Evolutionary conservation across 2,888 invertebrate genomes (phyloP), one percentile per base, ranked within the genome.

Genomic region (Diaphora mendica): DNA sequence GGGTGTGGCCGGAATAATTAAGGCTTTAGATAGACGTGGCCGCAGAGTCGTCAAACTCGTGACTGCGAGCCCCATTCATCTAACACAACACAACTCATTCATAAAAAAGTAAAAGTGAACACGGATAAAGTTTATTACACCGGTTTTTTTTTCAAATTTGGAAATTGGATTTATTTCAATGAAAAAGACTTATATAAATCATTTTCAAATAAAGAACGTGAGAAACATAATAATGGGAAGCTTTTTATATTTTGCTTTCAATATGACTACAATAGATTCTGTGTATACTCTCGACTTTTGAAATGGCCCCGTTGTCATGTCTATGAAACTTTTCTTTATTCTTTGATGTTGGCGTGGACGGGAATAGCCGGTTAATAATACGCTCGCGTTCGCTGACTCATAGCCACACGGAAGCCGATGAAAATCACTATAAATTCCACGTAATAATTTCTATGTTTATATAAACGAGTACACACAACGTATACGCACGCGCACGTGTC

Each of bases 341-440:
- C 79, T 79, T 76, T 80, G 82, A 72, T 71, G 74, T 68, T 78
- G 78, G 78, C 70, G 76, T 67, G 84, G 80, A 87, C 90, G 86
- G 90, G 90, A 92, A 93, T 93, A 93, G 90, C 79, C 82, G 78
- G 86, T 92, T 93, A 93, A 91, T 89, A 91, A 93, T 93, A 93
- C 78, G 73, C 84, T 72, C 80, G 80, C 83, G 86, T 77, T 26
- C 85, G 88, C 88, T 93, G 94, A 94, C 87, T 91, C 89, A 91
- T 83, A 85, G 74, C 85, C 87, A 91, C 87, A 86, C 91, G 91
- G 91, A 92, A 93, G 91, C 90, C 87, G 87, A 88, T 87, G 89
- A 91, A 91, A 92, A 92, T 88, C 86, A 90, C 88, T 90, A 91
- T 91, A 91, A 91, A 93, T 92, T 90, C 88, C 87, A 78, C 85